These are phyloP conservation scores for Drosophila micromelanica DNA, from an alignment of 1,140 invertebrate genomes.

Conservation along the genomic window DNA sequence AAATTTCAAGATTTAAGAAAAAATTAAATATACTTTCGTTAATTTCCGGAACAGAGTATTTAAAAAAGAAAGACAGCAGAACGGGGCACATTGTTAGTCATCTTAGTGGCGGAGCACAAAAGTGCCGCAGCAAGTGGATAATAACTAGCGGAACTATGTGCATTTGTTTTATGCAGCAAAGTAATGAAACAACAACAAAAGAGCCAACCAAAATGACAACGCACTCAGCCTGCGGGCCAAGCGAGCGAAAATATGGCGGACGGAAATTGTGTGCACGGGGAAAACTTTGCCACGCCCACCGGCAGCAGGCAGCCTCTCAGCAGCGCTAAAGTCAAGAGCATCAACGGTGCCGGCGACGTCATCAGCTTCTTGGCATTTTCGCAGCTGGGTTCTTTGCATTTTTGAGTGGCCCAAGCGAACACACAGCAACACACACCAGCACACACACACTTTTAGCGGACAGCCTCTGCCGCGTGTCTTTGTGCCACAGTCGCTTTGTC, in stretches of 20 bases:
- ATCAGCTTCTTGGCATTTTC: slow-evolving; percentile 60
- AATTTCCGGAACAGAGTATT: too few relatives aligned
- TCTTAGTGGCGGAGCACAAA: slow-evolving; percentile 3
- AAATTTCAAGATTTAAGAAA: neutral
- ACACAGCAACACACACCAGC: slow-evolving; percentile 22
- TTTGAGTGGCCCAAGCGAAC: slow-evolving; percentile 46
- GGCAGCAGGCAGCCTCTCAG: neutral
- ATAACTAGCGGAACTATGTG: slow-evolving; percentile 79
- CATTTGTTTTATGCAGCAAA: slow-evolving; percentile 77
- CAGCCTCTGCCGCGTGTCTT: slow-evolving; percentile 14
- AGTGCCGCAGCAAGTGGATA: slow-evolving; percentile 70
- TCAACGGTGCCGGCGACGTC: slow-evolving; percentile 51
- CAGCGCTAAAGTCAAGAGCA: slow-evolving; percentile 48
- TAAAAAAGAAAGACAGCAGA: neutral
- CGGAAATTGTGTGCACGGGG: slow-evolving; percentile 70
- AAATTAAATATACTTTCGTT: too few relatives aligned
- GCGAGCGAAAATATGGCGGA: slow-evolving; percentile 55
- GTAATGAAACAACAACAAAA: slow-evolving; percentile 76
- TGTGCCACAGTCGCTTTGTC: slow-evolving; percentile 63
- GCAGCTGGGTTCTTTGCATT: slow-evolving; percentile 60
- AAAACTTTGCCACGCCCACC: slow-evolving; percentile 24
- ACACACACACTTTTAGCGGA: slow-evolving; percentile 8
- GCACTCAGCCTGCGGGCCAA: slow-evolving; percentile 56
- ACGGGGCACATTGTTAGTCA: slow-evolving; percentile 61
- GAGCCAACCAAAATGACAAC: slow-evolving; percentile 69